Percentiles rank a stretch among this genome's conserved stretches.
Conservation (phyloP, 2,888 invertebrate genomes). For the Ophion ellenae region DNA sequence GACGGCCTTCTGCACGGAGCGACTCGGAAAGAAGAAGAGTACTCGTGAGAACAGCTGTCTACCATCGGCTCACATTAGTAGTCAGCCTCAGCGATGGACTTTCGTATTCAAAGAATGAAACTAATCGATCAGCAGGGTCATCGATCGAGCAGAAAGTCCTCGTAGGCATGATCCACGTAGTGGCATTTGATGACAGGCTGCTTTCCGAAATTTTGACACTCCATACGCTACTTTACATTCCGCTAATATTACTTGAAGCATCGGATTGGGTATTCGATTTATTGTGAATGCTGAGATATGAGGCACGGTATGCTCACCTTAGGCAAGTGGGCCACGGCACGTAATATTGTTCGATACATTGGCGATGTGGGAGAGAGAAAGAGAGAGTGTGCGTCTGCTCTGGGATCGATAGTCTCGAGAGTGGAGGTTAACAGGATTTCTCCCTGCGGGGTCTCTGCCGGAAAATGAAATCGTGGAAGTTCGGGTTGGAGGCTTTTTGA, state of each 20-base stretch:
- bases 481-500: no score
- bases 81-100: no score
- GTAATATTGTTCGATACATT: conserved; percentile 9
- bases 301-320: conserved; percentile 5
- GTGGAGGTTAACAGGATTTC: no score
- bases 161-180: background rate
- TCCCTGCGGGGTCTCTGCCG: no score
- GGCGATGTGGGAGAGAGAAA: background rate
- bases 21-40: conserved; percentile 17
- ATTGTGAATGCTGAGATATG: background rate
- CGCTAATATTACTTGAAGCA: no score
- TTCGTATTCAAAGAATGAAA: background rate
- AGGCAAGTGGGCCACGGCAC: conserved; percentile 1
- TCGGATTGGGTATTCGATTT: background rate
- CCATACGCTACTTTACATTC: no score
- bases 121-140: background rate
- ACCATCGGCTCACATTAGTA: background rate
- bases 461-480: no score
- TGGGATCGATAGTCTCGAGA: conserved; percentile 14
- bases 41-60: conserved; percentile 1
- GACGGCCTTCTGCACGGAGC: conserved; percentile 11
- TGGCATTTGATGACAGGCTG: background rate
- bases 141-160: conserved; percentile 1
- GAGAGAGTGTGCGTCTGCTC: background rate
- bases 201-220: no score